Evolutionary conservation across 2,888 invertebrate species (phyloP).

Genomic region (Unio pictorum): DNA sequence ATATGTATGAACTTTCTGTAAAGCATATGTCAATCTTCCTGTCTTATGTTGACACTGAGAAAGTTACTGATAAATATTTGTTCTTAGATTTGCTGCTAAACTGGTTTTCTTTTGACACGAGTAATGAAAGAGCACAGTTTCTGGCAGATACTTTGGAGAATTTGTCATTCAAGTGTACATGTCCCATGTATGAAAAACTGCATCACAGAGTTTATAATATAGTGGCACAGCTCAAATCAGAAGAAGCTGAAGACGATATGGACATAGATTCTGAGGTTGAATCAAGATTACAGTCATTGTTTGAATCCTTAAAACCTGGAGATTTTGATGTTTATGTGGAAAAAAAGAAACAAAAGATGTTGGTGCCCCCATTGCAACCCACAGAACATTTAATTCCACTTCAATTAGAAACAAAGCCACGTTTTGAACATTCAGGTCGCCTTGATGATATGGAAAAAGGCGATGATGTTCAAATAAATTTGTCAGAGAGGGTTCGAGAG

Average conservation of each 20-base stretch:
- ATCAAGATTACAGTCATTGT: conserved; percentile 1
- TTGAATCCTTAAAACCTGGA: conserved; percentile 3
- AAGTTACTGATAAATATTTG: conserved; percentile 8
- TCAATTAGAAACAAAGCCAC: too few relatives aligned
- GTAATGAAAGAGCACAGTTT: conserved; percentile 16
- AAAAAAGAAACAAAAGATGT: conserved; percentile 3
- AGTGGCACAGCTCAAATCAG: conserved; percentile 4
- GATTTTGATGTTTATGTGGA: not conserved
- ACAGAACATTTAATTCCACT: too few relatives aligned
- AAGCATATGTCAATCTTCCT: conserved; percentile 9
- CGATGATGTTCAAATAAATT: too few relatives aligned
- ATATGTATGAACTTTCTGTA: conserved; percentile 4
- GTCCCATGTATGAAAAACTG: conserved; percentile 4
- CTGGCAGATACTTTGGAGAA: conserved; percentile 6
- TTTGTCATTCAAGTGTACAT: conserved; percentile 5
- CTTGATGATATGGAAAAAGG: too few relatives aligned
- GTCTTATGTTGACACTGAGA: conserved; percentile 1
- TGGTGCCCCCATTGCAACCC: too few relatives aligned
- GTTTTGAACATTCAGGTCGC: too few relatives aligned
- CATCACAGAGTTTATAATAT: conserved; percentile 7
- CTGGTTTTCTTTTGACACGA: conserved; percentile 13
- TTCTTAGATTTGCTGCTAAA: conserved; percentile 13
- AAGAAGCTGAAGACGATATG: conserved; percentile 2
- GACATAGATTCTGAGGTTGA: conserved; percentile 11
- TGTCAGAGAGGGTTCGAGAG: too few relatives aligned